A percentile compares a stretch with the other conserved stretches of the same genome.
phyloP scores from a whole-genome alignment of 2,113 vertebrate genomes.

The Podarcis muralis region DNA sequence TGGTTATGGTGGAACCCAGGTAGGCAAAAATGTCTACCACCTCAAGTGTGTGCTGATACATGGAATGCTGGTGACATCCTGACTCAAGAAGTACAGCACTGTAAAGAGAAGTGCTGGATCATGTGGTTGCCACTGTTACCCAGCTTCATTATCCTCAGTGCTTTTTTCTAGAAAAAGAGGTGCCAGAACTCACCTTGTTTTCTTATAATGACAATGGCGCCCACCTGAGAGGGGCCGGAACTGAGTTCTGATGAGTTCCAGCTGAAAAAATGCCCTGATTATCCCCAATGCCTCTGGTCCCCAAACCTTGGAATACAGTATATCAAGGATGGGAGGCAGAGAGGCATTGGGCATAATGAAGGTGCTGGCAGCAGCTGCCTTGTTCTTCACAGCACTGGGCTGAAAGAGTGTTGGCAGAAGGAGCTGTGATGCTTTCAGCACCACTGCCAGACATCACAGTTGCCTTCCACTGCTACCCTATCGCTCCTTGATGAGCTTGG shows the following conservation, averaged over 20 bases:
- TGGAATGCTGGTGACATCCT: too few relatives aligned
- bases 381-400: neutral
- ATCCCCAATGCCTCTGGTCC: neutral
- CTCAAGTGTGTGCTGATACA: too few relatives aligned
- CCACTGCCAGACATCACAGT: neutral
- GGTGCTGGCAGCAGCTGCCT: neutral
- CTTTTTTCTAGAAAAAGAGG: neutral
- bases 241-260: too few relatives aligned
- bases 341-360: neutral
- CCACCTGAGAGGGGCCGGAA: too few relatives aligned
- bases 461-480: too few relatives aligned
- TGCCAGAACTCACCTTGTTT: too few relatives aligned
- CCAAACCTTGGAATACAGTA: neutral
- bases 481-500: neutral
- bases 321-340: neutral
- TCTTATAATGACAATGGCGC: too few relatives aligned
- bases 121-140: too few relatives aligned
- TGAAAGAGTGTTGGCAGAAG: neutral
- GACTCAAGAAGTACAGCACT: neutral
- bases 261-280: neutral
- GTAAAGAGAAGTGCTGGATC: too few relatives aligned
- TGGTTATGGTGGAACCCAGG: too few relatives aligned
- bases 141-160: too few relatives aligned
- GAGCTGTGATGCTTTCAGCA: neutral
- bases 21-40: too few relatives aligned